Evolutionary conservation across 2,888 invertebrate species (phyloP).

Genomic region (Ceratothoa steindachneri): DNA sequence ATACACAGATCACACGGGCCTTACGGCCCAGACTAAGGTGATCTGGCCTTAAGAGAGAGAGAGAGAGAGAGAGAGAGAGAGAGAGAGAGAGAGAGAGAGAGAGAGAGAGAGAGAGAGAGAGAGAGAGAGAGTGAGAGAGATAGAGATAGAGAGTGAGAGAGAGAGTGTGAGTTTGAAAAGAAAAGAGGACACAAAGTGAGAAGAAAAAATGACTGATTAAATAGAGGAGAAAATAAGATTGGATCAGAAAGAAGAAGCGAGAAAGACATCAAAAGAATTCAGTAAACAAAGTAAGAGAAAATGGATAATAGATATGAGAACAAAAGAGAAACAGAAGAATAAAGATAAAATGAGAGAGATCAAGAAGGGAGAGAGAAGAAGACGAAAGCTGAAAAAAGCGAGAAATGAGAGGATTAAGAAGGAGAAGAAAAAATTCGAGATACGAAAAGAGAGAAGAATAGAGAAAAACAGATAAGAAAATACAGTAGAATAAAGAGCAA

Average conservation of each 20-base stretch:
- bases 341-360: too few relatives aligned
- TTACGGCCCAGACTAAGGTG: too few relatives aligned
- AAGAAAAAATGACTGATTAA: background rate
- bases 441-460: background rate
- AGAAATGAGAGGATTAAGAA: background rate
- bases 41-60: background rate
- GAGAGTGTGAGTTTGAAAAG: background rate
- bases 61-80: background rate
- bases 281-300: too few relatives aligned
- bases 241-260: background rate
- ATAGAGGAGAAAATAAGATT: background rate
- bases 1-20: too few relatives aligned
- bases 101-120: background rate
- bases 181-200: background rate
- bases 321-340: too few relatives aligned
- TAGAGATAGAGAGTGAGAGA: too few relatives aligned
- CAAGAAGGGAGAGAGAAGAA: background rate
- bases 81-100: background rate
- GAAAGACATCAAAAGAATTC: too few relatives aligned
- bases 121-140: too few relatives aligned
- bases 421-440: too few relatives aligned
- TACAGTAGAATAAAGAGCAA: background rate
- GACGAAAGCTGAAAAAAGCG: background rate
- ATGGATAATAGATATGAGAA: too few relatives aligned
- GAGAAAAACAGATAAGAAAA: background rate